phyloP scores from a whole-genome alignment of 1,140 invertebrate species.

The Panulirus ornatus region DNA sequence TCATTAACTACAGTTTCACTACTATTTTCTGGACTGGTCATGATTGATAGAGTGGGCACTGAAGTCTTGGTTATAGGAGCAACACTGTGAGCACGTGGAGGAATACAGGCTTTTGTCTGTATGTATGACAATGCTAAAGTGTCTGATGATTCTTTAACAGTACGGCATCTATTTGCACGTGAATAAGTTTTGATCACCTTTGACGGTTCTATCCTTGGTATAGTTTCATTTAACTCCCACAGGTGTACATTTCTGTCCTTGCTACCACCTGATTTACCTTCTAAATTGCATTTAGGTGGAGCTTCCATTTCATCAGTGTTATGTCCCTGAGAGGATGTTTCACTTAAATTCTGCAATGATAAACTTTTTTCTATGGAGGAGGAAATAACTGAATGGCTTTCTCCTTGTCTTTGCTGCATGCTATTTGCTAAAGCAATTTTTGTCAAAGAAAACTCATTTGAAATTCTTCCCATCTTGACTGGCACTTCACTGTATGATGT shows the following conservation, averaged over 20 bases:
- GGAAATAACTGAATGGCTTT: neutral
- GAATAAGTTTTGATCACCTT: constrained; percentile 41
- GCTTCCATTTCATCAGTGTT: neutral
- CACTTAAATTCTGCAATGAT: neutral
- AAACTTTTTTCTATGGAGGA: neutral
- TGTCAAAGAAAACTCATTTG: neutral
- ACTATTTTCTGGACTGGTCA: constrained; percentile 21
- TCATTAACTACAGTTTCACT: constrained; percentile 42
- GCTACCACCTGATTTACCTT: neutral
- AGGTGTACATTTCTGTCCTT: neutral
- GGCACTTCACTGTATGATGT: neutral
- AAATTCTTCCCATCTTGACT: neutral
- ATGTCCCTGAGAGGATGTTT: neutral
- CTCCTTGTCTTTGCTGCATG: neutral
- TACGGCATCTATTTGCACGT: constrained; percentile 4
- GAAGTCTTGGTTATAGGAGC: constrained; percentile 3
- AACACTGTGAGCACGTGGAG: constrained; percentile 11
- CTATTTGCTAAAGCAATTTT: neutral
- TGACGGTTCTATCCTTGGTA: constrained; percentile 45
- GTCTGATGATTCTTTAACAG: neutral
- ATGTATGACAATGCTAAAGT: neutral
- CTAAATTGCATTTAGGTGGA: neutral
- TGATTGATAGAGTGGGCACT: neutral
- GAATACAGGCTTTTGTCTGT: neutral
- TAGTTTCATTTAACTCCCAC: constrained; percentile 18